These are phyloP conservation scores for Avahi laniger DNA, from an alignment of 2,797 vertebrate species.

Conservation along the genomic window DNA sequence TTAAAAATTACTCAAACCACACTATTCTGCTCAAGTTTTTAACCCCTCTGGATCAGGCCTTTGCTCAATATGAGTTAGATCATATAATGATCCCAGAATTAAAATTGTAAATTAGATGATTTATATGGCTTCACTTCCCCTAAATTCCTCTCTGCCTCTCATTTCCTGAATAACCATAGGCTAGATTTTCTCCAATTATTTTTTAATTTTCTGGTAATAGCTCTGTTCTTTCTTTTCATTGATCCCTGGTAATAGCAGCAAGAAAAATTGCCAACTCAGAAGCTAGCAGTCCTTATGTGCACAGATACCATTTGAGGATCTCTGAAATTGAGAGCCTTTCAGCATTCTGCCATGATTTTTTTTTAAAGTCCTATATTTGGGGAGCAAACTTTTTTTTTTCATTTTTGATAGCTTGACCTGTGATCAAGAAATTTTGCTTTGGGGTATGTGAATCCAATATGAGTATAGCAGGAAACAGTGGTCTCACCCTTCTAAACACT, in stretches of 20 bases:
- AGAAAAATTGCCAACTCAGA: background rate
- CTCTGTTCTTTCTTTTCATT: background rate
- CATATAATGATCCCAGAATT: background rate
- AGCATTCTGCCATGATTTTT: background rate
- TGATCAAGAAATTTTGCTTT: background rate
- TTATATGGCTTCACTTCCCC: background rate
- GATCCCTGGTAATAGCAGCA: background rate
- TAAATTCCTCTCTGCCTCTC: background rate
- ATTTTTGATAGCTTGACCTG: background rate
- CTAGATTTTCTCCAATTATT: background rate
- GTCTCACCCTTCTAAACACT: background rate
- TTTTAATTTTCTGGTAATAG: background rate
- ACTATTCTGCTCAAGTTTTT: background rate
- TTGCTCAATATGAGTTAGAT: background rate
- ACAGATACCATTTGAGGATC: background rate
- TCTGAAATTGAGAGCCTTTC: background rate
- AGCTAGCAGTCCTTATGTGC: background rate
- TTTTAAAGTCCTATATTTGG: background rate
- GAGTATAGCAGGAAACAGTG: background rate
- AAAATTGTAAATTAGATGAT: background rate
- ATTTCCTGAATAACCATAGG: background rate
- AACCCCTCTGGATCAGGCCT: background rate
- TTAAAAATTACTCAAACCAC: background rate
- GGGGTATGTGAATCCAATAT: background rate
- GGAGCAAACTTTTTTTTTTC: background rate